These are phyloP conservation scores for Drosophila pullipes DNA, from an alignment of 2,888 invertebrate genomes.

Conservation along the genomic window DNA sequence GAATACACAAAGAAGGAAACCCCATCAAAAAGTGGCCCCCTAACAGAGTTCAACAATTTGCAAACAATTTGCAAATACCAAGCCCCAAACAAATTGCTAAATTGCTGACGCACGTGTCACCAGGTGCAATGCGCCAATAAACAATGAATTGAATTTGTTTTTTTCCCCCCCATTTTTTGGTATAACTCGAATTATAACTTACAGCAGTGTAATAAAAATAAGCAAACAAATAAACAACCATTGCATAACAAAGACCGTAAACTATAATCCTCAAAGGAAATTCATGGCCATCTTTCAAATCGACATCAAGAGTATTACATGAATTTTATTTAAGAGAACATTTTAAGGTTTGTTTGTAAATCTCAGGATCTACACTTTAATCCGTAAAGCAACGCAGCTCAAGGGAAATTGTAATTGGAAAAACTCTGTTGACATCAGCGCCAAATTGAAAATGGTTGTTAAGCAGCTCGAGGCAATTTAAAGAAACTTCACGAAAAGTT, in stretches of 20 bases:
- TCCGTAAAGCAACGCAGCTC: not conserved
- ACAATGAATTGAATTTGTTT: not conserved
- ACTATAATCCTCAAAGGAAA: not conserved
- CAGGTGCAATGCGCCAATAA: constrained; percentile 37
- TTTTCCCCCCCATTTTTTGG: not conserved
- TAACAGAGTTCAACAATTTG: constrained; percentile 1
- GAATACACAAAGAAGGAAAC: not conserved
- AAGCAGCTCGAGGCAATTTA: constrained; percentile 4
- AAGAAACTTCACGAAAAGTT: not conserved
- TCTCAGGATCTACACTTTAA: not conserved
- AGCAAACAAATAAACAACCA: not conserved
- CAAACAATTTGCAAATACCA: constrained; percentile 22
- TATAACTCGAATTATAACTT: not conserved
- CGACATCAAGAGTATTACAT: not conserved
- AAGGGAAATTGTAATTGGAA: not conserved
- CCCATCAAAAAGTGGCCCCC: not conserved
- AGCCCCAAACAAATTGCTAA: constrained; percentile 3
- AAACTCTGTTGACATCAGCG: not conserved
- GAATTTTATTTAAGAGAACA: not conserved
- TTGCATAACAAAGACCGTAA: not conserved
- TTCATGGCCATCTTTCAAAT: not conserved
- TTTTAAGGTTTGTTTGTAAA: not conserved
- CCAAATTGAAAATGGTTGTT: not conserved
- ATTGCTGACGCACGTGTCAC: constrained; percentile 57
- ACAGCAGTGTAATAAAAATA: not conserved